These are phyloP conservation scores for Oncorhynchus kisutch DNA, from an alignment of 2,113 vertebrate species.

Conservation along the genomic window DNA sequence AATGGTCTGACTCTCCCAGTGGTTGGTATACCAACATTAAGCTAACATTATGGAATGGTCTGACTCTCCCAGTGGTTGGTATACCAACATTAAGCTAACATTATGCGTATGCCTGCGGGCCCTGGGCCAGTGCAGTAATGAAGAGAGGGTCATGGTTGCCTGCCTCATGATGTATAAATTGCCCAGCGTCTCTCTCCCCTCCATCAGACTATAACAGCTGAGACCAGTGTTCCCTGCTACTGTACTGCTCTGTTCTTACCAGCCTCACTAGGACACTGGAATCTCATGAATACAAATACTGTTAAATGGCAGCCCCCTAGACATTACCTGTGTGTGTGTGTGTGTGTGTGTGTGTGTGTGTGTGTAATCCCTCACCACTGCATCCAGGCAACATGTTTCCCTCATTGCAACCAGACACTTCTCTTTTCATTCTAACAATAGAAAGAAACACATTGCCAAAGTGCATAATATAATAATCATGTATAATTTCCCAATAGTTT, in stretches of 20 bases:
- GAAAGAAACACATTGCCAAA: not conserved
- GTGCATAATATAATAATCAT: not conserved
- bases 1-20: too few species aligned
- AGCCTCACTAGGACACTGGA: conserved; percentile 44
- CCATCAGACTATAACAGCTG: conserved; percentile 48
- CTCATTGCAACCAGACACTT: not conserved
- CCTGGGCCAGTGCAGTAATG: conserved; percentile 12
- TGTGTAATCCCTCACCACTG: not conserved
- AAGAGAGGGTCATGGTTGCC: conserved; percentile 35
- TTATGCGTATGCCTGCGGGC: conserved; percentile 30
- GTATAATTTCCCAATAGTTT: not conserved
- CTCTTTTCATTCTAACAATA: not conserved
- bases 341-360: too few species aligned
- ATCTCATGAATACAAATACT: conserved; percentile 77
- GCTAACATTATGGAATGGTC: not conserved
- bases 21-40: too few species aligned
- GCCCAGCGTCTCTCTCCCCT: conserved; percentile 8
- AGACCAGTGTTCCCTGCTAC: conserved; percentile 37
- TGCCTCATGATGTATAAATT: conserved; percentile 38
- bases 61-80: conserved; percentile 36
- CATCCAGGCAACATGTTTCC: not conserved
- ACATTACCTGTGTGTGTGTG: conserved; percentile 33
- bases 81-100: conserved; percentile 37
- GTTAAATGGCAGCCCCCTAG: conserved; percentile 37
- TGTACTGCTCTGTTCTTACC: conserved; percentile 20